phyloP scores from a whole-genome alignment of 2,797 vertebrate species.

The Lycodopsis pacificus region DNA sequence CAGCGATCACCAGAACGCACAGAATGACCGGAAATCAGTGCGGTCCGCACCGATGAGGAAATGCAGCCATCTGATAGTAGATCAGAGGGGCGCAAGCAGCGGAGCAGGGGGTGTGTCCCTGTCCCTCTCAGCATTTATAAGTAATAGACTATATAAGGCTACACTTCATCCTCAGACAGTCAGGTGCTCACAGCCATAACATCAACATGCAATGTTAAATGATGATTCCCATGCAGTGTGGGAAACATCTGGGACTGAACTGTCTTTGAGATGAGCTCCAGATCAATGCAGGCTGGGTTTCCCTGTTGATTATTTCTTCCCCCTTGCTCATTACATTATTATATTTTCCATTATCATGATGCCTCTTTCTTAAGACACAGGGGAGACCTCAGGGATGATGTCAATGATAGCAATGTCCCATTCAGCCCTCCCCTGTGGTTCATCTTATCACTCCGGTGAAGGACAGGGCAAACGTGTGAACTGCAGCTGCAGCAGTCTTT shows the following conservation, averaged over 20 bases:
- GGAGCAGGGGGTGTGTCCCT: slow-evolving; percentile 53
- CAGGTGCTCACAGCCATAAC: not conserved
- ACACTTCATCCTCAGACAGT: not conserved
- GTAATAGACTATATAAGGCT: not conserved
- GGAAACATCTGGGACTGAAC: not conserved
- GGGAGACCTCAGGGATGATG: not conserved
- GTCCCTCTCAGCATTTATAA: not conserved
- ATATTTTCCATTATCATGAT: not conserved
- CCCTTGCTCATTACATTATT: not conserved
- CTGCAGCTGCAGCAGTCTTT: slow-evolving; percentile 52
- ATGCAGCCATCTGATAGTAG: slow-evolving; percentile 50
- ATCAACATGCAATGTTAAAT: not conserved
- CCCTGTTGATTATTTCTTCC: not conserved
- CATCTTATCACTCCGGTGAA: slow-evolving; percentile 50
- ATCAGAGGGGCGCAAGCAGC: slow-evolving; percentile 55
- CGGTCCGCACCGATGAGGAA: slow-evolving; percentile 49
- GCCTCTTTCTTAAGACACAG: not conserved
- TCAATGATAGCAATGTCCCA: not conserved
- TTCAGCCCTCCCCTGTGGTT: slow-evolving; percentile 25
- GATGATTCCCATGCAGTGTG: not conserved
- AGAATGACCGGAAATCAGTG: slow-evolving; percentile 33
- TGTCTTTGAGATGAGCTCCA: slow-evolving; percentile 3
- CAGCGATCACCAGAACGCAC: slow-evolving; percentile 13
- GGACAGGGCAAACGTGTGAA: slow-evolving; percentile 49
- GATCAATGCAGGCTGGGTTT: not conserved